Percentiles rank a stretch among this genome's conserved stretches.
Evolutionary conservation across 2,888 invertebrate genomes (phyloP).

Genomic region (Hyposoter didymator): DNA sequence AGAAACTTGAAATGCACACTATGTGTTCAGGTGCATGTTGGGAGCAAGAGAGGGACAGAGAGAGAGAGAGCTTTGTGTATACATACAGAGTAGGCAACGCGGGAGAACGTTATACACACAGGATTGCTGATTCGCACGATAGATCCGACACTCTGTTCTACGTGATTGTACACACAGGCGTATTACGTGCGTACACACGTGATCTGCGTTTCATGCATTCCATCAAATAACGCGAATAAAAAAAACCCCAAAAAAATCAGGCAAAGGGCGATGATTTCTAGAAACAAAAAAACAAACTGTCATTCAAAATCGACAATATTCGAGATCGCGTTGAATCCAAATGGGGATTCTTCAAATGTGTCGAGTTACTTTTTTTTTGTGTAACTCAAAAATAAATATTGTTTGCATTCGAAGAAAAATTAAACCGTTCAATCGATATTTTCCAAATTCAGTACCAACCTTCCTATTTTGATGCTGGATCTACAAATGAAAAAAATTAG

Average conservation of each 20-base stretch:
- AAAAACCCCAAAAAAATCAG: neutral
- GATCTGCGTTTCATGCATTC: constrained; percentile 39
- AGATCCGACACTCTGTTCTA: constrained; percentile 59
- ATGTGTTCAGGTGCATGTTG: constrained; percentile 15
- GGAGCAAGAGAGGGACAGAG: neutral
- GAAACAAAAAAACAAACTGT: neutral
- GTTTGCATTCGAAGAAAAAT: too few relatives aligned
- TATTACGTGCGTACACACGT: constrained; percentile 63
- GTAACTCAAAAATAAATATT: too few relatives aligned
- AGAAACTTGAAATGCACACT: constrained; percentile 10
- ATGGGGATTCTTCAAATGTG: too few relatives aligned
- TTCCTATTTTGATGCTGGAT: too few relatives aligned
- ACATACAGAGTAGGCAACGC: constrained; percentile 37
- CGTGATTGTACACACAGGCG: constrained; percentile 60
- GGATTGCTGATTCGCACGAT: constrained; percentile 16
- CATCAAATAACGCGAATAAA: neutral
- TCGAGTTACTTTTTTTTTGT: too few relatives aligned
- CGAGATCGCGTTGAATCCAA: too few relatives aligned
- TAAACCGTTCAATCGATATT: too few relatives aligned
- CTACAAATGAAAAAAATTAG: too few relatives aligned
- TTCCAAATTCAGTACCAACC: too few relatives aligned
- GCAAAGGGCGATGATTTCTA: neutral
- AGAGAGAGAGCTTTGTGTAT: constrained; percentile 16
- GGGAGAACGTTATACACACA: constrained; percentile 40
- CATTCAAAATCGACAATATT: neutral